phyloP scores from a whole-genome alignment of 2,797 vertebrate genomes.

The Sebastes trivittatus region DNA sequence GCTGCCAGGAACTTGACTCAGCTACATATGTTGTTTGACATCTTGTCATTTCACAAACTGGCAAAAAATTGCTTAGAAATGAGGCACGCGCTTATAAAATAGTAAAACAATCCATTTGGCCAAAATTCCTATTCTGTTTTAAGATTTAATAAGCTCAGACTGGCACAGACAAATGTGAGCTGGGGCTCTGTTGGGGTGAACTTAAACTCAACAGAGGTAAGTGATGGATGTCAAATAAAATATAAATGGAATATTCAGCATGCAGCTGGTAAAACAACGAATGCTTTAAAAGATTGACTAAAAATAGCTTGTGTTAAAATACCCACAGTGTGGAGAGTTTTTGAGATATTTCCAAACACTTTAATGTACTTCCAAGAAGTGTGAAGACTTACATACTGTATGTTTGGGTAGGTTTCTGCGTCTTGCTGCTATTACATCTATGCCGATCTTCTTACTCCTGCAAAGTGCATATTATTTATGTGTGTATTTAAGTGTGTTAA shows the following conservation, averaged over 20 bases:
- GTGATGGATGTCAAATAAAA: conserved; percentile 61
- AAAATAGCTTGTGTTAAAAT: conserved; percentile 20
- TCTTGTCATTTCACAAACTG: conserved; percentile 36
- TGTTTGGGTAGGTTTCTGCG: background rate
- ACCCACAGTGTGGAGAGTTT: background rate
- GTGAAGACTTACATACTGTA: background rate
- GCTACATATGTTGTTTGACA: conserved; percentile 58
- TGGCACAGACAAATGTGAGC: conserved; percentile 22
- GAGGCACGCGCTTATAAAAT: conserved; percentile 3
- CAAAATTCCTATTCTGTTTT: conserved; percentile 36
- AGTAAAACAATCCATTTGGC: conserved; percentile 39
- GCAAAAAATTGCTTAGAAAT: conserved; percentile 15
- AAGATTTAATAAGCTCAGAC: conserved; percentile 40
- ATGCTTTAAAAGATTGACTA: conserved; percentile 22
- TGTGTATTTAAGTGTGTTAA: background rate
- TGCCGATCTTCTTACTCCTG: background rate
- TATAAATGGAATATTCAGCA: conserved; percentile 34
- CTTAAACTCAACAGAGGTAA: conserved; percentile 37
- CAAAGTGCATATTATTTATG: background rate
- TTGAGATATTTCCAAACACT: conserved; percentile 8
- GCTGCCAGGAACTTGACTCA: conserved; percentile 37
- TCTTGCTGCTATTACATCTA: background rate
- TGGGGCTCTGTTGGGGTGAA: conserved; percentile 23
- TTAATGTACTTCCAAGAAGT: conserved; percentile 11
- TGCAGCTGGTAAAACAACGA: conserved; percentile 62